Base-by-base conservation (phyloP, 2,113 vertebrate species). In the Tyrannus savana region DNA sequence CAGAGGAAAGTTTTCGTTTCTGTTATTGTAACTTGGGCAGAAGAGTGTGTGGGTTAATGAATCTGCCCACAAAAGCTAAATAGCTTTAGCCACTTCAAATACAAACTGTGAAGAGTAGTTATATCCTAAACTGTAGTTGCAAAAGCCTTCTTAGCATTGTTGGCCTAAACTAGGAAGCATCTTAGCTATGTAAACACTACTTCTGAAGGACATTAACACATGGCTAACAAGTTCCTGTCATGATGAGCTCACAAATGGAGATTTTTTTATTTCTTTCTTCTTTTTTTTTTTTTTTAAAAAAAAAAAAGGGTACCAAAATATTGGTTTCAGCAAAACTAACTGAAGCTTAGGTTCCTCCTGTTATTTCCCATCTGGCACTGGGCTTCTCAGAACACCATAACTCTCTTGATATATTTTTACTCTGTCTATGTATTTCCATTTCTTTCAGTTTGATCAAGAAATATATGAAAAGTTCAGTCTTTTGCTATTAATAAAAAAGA, bases 51-150 rank as follows among this genome's bases (percentile, higher is more conserved):
- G 44, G 39, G 55, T 94, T 90, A 91, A 73, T 24, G 27, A 41
- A 63, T 66, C 63, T 62, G 55, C 44, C 75, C 75, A 67, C 52
- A 80, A 95, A 96, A 93, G 79, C 63, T 67, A 47, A 90, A 90
- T 5, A 91, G 75, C 11, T 62, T 93, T 63, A 87, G 50, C 72
- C 82, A 93, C 92, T 95, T 88, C 84, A 95, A 96, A 93, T 8
- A 49, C 53, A 77, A 95, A 84, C n/a, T 55, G 41, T 87, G 81
- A 91, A 75, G 56, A 87, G 71, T 28, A 85, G 49, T 64, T 87
- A 23, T 50, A 87, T 59, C 31, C 78, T 74, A 47, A 97, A 90
- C 7, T 69, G 47, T 31, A 90, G 72, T 68, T 68, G 78, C 85
- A 85, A 92, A 90, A 95, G 31, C 55, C 72, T 89, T 71, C 67